A percentile compares a stretch with the other conserved stretches of the same genome.
Evolutionary conservation across 2,113 vertebrate genomes (phyloP).

Genomic region (Rissa tridactyla): DNA sequence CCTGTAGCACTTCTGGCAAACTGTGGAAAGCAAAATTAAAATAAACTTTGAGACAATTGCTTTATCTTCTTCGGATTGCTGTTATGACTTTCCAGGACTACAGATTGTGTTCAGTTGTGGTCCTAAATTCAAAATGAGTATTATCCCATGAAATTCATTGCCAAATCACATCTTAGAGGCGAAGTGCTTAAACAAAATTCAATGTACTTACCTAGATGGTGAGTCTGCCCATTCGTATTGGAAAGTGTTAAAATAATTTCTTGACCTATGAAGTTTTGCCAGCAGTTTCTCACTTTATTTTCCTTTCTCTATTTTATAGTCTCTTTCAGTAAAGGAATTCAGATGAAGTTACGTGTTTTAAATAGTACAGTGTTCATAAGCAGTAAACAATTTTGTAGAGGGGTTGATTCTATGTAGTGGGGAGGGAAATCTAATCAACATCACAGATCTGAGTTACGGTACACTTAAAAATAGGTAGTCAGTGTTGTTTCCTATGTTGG

Average conservation of each 20-base stretch:
- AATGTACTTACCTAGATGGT: not conserved
- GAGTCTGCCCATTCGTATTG: not conserved
- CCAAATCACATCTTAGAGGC: not conserved
- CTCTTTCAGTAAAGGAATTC: not conserved
- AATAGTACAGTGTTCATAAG: not conserved
- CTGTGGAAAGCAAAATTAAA: slow-evolving; percentile 60
- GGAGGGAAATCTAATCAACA: not conserved
- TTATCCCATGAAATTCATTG: not conserved
- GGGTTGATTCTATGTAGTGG: not conserved
- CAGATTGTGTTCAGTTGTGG: slow-evolving; percentile 35
- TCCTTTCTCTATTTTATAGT: not conserved
- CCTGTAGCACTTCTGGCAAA: slow-evolving; percentile 67
- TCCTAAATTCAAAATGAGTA: slow-evolving; percentile 41
- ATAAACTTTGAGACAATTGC: slow-evolving; percentile 64
- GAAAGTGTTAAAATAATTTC: slow-evolving; percentile 18
- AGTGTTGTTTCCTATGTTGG: not conserved
- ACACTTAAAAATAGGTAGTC: slow-evolving; percentile 21
- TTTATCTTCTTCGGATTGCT: slow-evolving; percentile 51
- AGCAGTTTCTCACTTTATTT: not conserved
- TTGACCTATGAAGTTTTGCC: not conserved
- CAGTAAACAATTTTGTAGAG: not conserved
- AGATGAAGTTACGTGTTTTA: not conserved
- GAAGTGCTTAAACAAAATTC: not conserved
- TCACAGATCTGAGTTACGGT: not conserved
- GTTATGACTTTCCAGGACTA: slow-evolving; percentile 48